Evolutionary conservation across 1,140 invertebrate species (phyloP).

Genomic region (Drosophila parabipectinata): DNA sequence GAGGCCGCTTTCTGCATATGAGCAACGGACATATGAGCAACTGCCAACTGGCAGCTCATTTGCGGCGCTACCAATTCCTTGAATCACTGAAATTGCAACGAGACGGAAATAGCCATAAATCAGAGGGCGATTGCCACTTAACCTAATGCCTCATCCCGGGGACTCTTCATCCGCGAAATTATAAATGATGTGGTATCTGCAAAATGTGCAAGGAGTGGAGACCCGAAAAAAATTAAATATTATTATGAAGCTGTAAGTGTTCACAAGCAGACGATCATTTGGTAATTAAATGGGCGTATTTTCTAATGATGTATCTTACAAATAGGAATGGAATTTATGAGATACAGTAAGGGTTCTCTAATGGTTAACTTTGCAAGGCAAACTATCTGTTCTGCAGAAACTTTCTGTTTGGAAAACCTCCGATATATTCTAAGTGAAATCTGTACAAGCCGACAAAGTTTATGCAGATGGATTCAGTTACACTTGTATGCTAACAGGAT

Average conservation of each 20-base stretch:
- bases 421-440: slow-evolving; percentile 38
- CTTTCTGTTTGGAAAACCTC: neutral
- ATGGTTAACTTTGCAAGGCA: neutral
- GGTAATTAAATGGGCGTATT: neutral
- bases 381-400: neutral
- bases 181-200: slow-evolving; percentile 3
- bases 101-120: slow-evolving; percentile 83
- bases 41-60: slow-evolving; percentile 75
- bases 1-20: neutral
- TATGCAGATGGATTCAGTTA: slow-evolving; percentile 39
- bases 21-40: slow-evolving; percentile 44
- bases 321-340: neutral
- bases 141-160: slow-evolving; percentile 56
- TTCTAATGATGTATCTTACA: neutral
- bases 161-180: neutral
- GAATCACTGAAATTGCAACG: slow-evolving; percentile 82
- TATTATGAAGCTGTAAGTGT: neutral
- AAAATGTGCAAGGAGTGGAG: slow-evolving; percentile 4
- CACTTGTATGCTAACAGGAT: slow-evolving; percentile 35
- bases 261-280: neutral
- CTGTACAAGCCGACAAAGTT: slow-evolving; percentile 14
- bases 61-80: slow-evolving; percentile 82
- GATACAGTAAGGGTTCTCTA: neutral
- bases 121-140: slow-evolving; percentile 73
- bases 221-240: slow-evolving; percentile 7